These are phyloP conservation scores for Pemphredon lugubris DNA, from an alignment of 2,888 invertebrate species.

Conservation along the genomic window DNA sequence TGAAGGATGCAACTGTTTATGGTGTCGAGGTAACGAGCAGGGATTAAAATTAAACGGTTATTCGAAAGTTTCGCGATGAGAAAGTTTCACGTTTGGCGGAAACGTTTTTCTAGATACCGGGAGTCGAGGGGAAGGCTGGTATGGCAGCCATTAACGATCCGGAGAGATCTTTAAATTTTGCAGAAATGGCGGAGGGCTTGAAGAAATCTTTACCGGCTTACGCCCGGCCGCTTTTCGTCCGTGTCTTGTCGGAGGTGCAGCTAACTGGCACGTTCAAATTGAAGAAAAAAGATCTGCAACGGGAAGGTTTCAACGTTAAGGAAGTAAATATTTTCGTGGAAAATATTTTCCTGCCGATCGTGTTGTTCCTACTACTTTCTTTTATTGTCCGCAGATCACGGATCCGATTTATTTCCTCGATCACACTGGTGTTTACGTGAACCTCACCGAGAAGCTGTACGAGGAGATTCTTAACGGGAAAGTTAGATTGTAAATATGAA, in stretches of 20 bases:
- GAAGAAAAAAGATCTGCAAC: constrained; percentile 92
- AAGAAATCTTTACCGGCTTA: constrained; percentile 90
- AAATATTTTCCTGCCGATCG: background rate
- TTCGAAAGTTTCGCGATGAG: background rate
- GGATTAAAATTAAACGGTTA: background rate
- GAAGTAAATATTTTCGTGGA: constrained; percentile 84
- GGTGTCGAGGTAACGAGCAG: constrained; percentile 90
- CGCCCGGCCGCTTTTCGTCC: constrained; percentile 93
- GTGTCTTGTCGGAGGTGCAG: constrained; percentile 90
- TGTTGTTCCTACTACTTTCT: background rate
- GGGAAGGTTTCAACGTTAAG: constrained; percentile 91
- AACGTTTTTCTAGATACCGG: constrained; percentile 84
- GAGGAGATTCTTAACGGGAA: constrained; percentile 82
- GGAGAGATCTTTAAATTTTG: constrained; percentile 83
- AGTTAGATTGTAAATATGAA: constrained; percentile 60
- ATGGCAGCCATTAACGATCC: constrained; percentile 95
- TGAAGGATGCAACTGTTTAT: constrained; percentile 92
- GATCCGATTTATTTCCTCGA: constrained; percentile 89
- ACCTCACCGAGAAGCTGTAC: constrained; percentile 84
- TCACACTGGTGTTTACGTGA: constrained; percentile 83
- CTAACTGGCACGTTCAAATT: constrained; percentile 95
- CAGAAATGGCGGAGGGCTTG: constrained; percentile 85
- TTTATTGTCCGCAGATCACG: constrained; percentile 80
- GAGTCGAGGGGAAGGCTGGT: constrained; percentile 93
- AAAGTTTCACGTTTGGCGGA: background rate